A percentile compares a stretch with the other conserved stretches of the same genome.
phyloP scores from a whole-genome alignment of 2,113 vertebrate genomes.

The Eublepharis macularius region DNA sequence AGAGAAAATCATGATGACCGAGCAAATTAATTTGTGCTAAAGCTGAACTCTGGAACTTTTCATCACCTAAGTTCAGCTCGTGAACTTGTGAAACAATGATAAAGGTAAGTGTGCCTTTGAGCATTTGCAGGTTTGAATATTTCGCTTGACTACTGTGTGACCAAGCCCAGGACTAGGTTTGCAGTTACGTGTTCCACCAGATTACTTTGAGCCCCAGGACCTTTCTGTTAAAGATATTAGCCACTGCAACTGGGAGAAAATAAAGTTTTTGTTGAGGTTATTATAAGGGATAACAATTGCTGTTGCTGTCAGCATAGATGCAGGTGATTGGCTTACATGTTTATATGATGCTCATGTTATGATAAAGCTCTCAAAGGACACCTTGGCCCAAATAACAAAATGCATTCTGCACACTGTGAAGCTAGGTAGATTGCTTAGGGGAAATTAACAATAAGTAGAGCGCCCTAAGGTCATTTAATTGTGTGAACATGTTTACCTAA shows the following conservation, averaged over 20 bases:
- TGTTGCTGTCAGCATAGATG: background rate
- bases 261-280: background rate
- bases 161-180: background rate
- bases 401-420: background rate
- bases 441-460: slow-evolving; percentile 12
- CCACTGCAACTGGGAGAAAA: background rate
- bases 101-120: background rate
- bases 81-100: background rate
- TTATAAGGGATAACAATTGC: background rate
- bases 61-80: background rate
- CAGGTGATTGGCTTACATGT: background rate
- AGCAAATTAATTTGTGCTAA: background rate
- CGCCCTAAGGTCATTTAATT: slow-evolving; percentile 17
- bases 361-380: slow-evolving; percentile 3
- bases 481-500: slow-evolving; percentile 23
- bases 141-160: background rate
- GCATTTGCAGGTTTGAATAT: background rate
- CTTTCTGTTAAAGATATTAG: background rate
- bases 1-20: too few species aligned
- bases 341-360: background rate
- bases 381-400: slow-evolving; percentile 16
- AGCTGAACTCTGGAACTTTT: background rate
- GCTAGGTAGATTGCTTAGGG: background rate
- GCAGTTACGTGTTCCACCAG: background rate
- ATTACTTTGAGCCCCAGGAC: background rate